Percentiles rank a stretch among this genome's conserved stretches.
These are phyloP conservation scores for Lophura nycthemera DNA, from an alignment of 2,113 vertebrate species.

Conservation along the genomic window DNA sequence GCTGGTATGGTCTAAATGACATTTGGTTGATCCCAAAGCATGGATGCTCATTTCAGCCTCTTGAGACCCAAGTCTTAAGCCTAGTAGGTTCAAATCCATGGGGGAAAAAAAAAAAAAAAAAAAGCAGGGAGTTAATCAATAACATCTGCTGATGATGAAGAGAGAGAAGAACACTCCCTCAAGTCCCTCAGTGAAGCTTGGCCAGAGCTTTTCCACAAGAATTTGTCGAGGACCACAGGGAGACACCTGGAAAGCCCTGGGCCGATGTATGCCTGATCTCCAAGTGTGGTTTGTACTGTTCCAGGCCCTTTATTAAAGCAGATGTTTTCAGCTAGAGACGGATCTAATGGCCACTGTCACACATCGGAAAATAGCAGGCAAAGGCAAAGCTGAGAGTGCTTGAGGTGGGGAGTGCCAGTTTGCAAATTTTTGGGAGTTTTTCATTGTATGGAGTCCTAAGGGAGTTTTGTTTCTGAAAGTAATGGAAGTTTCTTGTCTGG, in stretches of 20 bases:
- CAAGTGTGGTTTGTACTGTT: neutral
- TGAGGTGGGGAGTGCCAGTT: neutral
- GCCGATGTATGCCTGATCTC: neutral
- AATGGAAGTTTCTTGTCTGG: neutral
- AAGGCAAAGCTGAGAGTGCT: neutral
- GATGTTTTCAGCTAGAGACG: neutral
- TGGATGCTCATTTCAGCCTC: neutral
- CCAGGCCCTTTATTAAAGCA: neutral
- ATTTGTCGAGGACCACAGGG: neutral
- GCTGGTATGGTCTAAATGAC: neutral
- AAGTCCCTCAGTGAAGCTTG: neutral
- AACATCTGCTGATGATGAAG: neutral
- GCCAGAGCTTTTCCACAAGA: neutral
- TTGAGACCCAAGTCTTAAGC: neutral
- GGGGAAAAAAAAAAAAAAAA: no score
- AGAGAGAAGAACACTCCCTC: neutral
- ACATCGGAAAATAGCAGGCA: neutral
- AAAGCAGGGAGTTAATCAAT: neutral
- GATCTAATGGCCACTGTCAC: neutral
- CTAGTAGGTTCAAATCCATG: neutral
- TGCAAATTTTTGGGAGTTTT: neutral
- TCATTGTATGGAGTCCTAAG: rapidly evolving
- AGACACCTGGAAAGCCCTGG: neutral
- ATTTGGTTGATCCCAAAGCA: neutral
- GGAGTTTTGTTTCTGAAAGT: neutral